Evolutionary conservation across 1,140 invertebrate species (phyloP), one percentile per base, ranked within the genome.

Genomic region (Oscheius sp.): DNA sequence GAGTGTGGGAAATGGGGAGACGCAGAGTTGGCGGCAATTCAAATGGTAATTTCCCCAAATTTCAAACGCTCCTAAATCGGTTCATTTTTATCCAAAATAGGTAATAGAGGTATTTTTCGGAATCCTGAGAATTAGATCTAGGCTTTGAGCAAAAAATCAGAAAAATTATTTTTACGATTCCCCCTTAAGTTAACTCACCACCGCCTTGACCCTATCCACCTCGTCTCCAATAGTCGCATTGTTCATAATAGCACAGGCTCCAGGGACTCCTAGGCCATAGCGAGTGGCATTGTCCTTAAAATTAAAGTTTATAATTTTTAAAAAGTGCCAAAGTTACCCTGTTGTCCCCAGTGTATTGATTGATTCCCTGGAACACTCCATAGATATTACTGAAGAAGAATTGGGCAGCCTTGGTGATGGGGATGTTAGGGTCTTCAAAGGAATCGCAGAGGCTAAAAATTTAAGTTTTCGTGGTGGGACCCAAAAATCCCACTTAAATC

Each of bases 271-370:
- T 36, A 68, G 55, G 7, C 67, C 67, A 26, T 2, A 26, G 38
- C 67, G n/a, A 3, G 67, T 68, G 7, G 67, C 49, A 15, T 28
- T 36, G 31, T 68, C 55, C 67, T 68, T 26, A 42, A 61, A 15
- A 7, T 46, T 65, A 1, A 18, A 10, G 2, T 31, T 31, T 2
- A 34, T 18, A 18, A 49, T 1, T 45, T 26, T 0, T 20, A 7
- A 28, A 1, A n/a, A 7, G 23, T 61, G 20, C 31, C 1, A 3
- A n/a, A n/a, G n/a, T n/a, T 10, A 67, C 65, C 36, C 67, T 59
- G 23, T 68, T 68, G 28, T 74, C 72, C 31, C 67, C 52, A 15
- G 72, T 74, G 64, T 74, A 74, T 45, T 74, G 72, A 42, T 74
- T 74, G 58, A 74, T 63, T 32, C 64, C 65, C 36, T 74, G 72